Evolutionary conservation across 2,113 vertebrate species (phyloP), one percentile per base, ranked within the genome.

Genomic region (Enhydra lutris): DNA sequence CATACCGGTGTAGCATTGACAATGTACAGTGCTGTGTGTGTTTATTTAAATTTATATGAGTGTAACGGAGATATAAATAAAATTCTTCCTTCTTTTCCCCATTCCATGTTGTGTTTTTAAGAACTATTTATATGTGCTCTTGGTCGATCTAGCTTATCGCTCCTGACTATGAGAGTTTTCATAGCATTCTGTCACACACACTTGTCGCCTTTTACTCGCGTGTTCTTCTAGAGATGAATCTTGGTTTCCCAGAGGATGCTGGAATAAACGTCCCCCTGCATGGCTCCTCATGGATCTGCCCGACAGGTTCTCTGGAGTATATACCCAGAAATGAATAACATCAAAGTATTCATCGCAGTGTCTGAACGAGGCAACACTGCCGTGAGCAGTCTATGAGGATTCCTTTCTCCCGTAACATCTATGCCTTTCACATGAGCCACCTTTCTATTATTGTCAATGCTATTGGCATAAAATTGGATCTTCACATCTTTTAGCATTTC

Each of bases 1-100:
- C 0, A 45, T 61, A 59, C n/a, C 57, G 21, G 50, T 26, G 1
- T 50, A 57, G 61, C 39, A 90, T 92, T 79, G 80, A 90, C 86
- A 92, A 87, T 61, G 21, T 65, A 26, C 47, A 29, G 29, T 13
- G 6, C 7, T 74, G 45, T 45, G 12, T 87, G 29, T 92, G 23
- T 91, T 83, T 65, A 45, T 85, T 69, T 69, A 89, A 82, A 63
- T 89, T n/a, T 89, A 50, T 5, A 4, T 21, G 34, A 87, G 45
- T 42, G 4, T 80, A 92, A 91, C 57, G 36, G 36, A 96, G 76
- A 45, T 26, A 36, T 93, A 84, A 89, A 95, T 95, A 57, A 92
- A 50, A 45, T 65, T 95, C 47, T 52, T 36, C 59, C 24, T 6
- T 55, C 69, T 63, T n/a, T 45, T 11, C 11, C 67, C 29, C 52